Evolutionary conservation across 2,797 vertebrate genomes (phyloP).

Genomic region (Hirundo rustica): DNA sequence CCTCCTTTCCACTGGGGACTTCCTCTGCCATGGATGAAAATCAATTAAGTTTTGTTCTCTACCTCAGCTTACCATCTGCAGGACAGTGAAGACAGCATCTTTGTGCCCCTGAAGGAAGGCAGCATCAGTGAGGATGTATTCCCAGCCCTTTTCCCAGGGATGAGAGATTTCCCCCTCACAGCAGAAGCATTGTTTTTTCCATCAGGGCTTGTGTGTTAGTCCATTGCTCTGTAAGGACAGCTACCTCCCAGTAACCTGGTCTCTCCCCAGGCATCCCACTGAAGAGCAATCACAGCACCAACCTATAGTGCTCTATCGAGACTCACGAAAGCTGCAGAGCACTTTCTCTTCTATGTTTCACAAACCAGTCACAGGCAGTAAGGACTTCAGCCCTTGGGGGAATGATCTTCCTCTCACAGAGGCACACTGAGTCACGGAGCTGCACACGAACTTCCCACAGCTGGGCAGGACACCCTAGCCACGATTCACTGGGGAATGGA

Average conservation of each 20-base stretch:
- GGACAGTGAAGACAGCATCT: not conserved
- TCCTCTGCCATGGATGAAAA: not conserved
- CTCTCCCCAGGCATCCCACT: not conserved
- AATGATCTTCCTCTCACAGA: not conserved
- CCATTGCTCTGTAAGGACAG: not conserved
- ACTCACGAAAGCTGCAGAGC: accelerated
- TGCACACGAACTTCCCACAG: not conserved
- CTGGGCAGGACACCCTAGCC: not conserved
- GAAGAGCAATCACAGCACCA: not conserved
- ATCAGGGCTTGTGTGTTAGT: not conserved
- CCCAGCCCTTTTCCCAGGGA: not conserved
- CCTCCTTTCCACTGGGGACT: not conserved
- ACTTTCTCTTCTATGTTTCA: not conserved
- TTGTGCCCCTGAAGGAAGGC: not conserved
- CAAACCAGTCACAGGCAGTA: not conserved
- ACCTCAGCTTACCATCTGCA: not conserved
- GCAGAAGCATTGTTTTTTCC: not conserved
- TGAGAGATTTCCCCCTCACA: not conserved
- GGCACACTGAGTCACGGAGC: accelerated
- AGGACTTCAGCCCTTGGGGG: not conserved
- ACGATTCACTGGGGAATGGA: not conserved
- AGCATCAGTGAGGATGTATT: not conserved
- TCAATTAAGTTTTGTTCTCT: not conserved
- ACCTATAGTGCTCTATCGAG: not conserved
- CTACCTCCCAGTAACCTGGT: not conserved